Base-by-base conservation (phyloP, 2,888 invertebrate genomes). In the Hipparchia semele region DNA sequence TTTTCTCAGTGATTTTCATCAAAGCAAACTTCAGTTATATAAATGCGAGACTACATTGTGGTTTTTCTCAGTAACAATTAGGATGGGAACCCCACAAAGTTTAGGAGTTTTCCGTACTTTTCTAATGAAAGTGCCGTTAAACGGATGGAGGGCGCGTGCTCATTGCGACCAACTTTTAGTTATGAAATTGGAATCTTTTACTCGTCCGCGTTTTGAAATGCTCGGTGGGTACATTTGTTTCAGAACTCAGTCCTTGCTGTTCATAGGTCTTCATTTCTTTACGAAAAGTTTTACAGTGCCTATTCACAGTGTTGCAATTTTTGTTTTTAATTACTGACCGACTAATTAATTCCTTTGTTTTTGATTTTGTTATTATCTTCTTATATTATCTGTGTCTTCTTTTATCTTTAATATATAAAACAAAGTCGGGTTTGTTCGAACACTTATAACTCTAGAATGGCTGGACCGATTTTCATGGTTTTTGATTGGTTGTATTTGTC, bases 181-280 rank as follows among this genome's bases (percentile, higher is more conserved):
- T 58, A 58, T 59, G 66, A 75, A 71, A 75, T 73, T 73, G 62
- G 66, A 73, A 75, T 71, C 51, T 69, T 75, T 73, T 49, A n/a
- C 46, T 64, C 54, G 39, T 39, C 23, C 12, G 9, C n/a, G 23
- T 39, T 58, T 66, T 71, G 4, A 58, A 65, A 65, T 66, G 45
- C 61, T 46, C 13, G 23, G 23, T 23, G 1, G 23, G 23, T 23
- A 23, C 39, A 46, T 69, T 69, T 68, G 58, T 58, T 68, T 51
- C 51, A 10, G 39, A 39, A 39, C 5, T 39, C 39, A 39, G 39
- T 39, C 39, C 39, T 23, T 39, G 39, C 39, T 39, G 39, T 39
- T 4, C 2, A 39, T 2, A 39, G 39, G 59, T 53, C 61, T 45
- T 54, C 54, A 54, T 51, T 64, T 51, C 23, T 23, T 45, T 49